Percentiles rank a stretch among this genome's conserved stretches.
phyloP scores from a whole-genome alignment of 2,113 vertebrate species.

The Nesospiza acunhae region DNA sequence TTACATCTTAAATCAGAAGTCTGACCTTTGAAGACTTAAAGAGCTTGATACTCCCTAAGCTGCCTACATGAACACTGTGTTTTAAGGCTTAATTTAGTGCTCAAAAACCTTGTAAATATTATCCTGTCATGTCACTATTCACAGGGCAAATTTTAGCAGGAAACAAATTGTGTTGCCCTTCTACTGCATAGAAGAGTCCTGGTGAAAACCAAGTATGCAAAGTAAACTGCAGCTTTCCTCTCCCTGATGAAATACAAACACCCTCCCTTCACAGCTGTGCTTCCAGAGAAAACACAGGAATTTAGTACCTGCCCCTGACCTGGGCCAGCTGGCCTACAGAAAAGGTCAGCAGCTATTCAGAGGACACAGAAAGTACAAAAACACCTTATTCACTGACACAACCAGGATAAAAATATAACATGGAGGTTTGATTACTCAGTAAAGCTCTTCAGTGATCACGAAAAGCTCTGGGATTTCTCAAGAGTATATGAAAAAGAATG shows the following conservation, averaged over 20 bases:
- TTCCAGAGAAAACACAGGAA: not conserved
- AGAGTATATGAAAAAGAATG: not conserved
- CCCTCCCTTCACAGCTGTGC: not conserved
- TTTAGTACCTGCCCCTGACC: not conserved
- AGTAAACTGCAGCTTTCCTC: not conserved
- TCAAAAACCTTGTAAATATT: not conserved
- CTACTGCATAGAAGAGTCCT: not conserved
- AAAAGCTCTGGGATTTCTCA: not conserved
- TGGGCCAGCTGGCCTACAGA: not conserved
- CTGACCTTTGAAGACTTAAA: slow-evolving; percentile 13
- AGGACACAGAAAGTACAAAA: not conserved
- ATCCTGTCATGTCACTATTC: not conserved
- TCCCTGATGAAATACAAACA: not conserved
- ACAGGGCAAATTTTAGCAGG: not conserved
- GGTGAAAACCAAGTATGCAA: not conserved
- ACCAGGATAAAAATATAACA: not conserved
- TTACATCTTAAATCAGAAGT: not conserved
- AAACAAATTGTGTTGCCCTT: not conserved
- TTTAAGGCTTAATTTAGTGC: not conserved
- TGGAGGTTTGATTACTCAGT: not conserved
- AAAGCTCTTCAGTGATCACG: not conserved
- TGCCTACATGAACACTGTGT: not conserved
- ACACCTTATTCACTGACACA: not conserved
- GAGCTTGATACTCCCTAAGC: not conserved
- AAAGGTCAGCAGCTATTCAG: not conserved